Conservation (phyloP, 2,113 vertebrate species). For the Xenus cinereus region DNA sequence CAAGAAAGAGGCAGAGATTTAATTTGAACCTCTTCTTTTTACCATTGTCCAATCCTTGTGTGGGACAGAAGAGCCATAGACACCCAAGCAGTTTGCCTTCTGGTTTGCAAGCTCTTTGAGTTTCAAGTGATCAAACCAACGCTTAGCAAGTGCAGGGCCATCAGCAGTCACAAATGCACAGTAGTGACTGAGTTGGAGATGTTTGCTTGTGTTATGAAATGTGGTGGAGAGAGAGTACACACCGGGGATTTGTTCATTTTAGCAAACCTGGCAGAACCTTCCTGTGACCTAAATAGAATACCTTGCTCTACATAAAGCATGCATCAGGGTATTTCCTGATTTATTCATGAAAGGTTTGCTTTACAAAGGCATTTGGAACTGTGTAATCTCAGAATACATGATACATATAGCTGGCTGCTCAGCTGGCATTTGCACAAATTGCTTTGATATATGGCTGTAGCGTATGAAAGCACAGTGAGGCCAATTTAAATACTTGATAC, state of each 20-base stretch:
- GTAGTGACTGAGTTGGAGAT: conserved; percentile 38
- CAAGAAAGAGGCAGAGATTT: not conserved
- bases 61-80: not conserved
- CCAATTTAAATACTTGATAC: conserved; percentile 75
- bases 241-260: conserved; percentile 79
- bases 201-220: conserved; percentile 74
- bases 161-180: conserved; percentile 48
- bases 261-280: conserved; percentile 82
- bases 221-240: conserved; percentile 70
- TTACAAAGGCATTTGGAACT: conserved; percentile 81
- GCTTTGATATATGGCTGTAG: conserved; percentile 78
- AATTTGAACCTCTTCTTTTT: not conserved
- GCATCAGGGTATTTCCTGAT: conserved; percentile 84
- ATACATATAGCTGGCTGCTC: conserved; percentile 75
- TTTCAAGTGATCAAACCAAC: conserved; percentile 34
- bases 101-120: conserved; percentile 32
- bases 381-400: conserved; percentile 80
- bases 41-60: not conserved
- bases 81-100: not conserved
- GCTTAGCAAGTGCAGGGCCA: conserved; percentile 55
- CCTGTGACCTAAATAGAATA: conserved; percentile 84
- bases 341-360: conserved; percentile 85
- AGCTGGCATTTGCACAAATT: conserved; percentile 81
- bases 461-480: conserved; percentile 59
- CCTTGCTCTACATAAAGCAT: conserved; percentile 83